These are phyloP conservation scores for Mus musculus DNA, from an alignment of 2,113 vertebrate species.

Conservation along the genomic window DNA sequence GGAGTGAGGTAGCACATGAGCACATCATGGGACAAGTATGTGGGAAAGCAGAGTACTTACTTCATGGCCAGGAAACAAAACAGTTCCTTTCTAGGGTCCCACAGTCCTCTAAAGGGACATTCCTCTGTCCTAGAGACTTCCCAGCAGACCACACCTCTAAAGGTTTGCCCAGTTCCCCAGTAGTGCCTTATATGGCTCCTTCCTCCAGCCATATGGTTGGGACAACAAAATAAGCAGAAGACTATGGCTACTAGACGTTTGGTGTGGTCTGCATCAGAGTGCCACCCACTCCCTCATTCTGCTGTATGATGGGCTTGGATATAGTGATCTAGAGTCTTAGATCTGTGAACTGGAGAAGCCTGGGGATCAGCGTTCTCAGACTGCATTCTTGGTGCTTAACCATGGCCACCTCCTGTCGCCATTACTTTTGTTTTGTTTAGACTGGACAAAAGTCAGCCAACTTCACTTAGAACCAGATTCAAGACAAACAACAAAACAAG, in stretches of 20 bases:
- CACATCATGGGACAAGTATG: background rate
- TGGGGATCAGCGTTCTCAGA: background rate
- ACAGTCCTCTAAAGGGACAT: background rate
- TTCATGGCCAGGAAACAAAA: background rate
- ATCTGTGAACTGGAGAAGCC: background rate
- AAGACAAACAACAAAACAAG: background rate
- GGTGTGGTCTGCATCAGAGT: background rate
- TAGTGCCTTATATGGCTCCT: background rate
- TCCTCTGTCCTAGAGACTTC: background rate
- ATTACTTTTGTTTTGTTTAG: slow-evolving; percentile 37
- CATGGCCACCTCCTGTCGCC: slow-evolving; percentile 15
- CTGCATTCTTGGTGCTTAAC: background rate
- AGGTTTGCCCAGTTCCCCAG: background rate
- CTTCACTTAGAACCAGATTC: background rate
- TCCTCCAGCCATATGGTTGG: background rate
- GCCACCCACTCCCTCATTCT: background rate
- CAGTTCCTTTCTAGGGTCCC: background rate
- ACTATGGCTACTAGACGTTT: too few species aligned
- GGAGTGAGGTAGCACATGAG: background rate
- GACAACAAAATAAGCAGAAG: background rate
- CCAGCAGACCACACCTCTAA: background rate
- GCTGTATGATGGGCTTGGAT: background rate
- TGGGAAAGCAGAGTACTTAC: background rate
- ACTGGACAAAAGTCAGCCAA: slow-evolving; percentile 37
- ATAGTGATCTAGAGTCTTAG: background rate